phyloP scores from a whole-genome alignment of 2,113 vertebrate genomes.

The Mugil cephalus region DNA sequence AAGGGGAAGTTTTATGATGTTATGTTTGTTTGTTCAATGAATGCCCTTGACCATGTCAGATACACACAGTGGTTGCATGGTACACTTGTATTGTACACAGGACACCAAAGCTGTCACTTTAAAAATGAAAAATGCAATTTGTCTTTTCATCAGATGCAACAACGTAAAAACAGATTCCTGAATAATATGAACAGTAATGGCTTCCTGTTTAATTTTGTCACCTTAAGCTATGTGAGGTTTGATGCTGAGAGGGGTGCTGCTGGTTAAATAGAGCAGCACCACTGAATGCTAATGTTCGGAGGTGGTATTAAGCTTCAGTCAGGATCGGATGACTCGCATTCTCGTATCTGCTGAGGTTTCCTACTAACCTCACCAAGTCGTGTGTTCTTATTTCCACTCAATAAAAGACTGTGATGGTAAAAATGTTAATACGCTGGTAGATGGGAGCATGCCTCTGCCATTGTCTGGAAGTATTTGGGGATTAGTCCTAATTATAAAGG shows the following conservation, averaged over 20 bases:
- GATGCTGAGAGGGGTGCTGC: constrained; percentile 81
- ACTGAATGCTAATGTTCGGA: constrained; percentile 81
- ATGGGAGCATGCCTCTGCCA: no score
- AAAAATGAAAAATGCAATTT: no score
- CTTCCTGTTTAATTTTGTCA: constrained; percentile 75
- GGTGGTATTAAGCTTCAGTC: constrained; percentile 57
- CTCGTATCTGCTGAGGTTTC: not conserved
- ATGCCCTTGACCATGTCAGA: not conserved
- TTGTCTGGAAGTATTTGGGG: no score
- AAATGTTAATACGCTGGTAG: no score
- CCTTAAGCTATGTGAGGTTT: constrained; percentile 84
- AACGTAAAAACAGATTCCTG: no score
- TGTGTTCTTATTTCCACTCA: not conserved
- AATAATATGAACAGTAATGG: no score
- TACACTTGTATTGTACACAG: not conserved
- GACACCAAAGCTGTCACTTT: not conserved
- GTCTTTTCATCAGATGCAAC: no score
- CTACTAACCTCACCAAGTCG: not conserved
- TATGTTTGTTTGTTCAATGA: not conserved
- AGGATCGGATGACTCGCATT: constrained; percentile 2
- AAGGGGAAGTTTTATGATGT: not conserved
- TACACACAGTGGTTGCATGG: not conserved
- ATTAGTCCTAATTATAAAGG: no score
- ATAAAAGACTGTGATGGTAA: no score
- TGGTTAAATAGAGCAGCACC: constrained; percentile 82